A percentile compares a stretch with the other conserved stretches of the same genome.
Evolutionary conservation across 2,888 invertebrate species (phyloP).

Genomic region (Plusia festucae): DNA sequence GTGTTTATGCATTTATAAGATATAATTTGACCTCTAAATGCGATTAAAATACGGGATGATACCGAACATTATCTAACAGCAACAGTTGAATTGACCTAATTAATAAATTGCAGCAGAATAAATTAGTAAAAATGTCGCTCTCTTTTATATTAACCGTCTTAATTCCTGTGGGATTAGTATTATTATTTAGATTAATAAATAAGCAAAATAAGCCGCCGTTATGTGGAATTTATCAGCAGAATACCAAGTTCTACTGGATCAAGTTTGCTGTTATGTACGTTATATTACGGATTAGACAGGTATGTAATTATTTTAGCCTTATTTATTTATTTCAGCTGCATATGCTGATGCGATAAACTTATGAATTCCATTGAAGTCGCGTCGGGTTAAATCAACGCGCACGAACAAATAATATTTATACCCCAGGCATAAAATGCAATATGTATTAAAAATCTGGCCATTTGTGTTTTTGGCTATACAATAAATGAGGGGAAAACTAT

Average conservation of each 20-base stretch:
- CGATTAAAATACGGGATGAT: not conserved
- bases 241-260: slow-evolving; percentile 84
- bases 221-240: slow-evolving; percentile 87
- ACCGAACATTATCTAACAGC: not conserved
- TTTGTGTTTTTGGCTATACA: no score
- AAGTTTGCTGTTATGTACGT: slow-evolving; percentile 86
- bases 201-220: slow-evolving; percentile 75
- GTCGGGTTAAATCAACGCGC: no score
- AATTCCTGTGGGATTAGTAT: slow-evolving; percentile 67
- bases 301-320: slow-evolving; percentile 62
- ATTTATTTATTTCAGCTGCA: no score
- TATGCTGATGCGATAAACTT: no score
- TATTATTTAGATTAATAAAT: slow-evolving; percentile 76
- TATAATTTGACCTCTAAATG: not conserved
- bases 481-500: no score
- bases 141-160: slow-evolving; percentile 65
- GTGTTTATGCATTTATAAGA: not conserved
- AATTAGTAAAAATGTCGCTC: slow-evolving; percentile 66
- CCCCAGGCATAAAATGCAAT: no score
- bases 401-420: no score
- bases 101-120: not conserved
- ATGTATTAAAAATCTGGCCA: no score
- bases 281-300: slow-evolving; percentile 82
- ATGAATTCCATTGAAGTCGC: no score
- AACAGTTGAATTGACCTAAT: not conserved